Evolutionary conservation across 2,113 vertebrate genomes (phyloP).

Genomic region (Onychorhynchus coronatus): DNA sequence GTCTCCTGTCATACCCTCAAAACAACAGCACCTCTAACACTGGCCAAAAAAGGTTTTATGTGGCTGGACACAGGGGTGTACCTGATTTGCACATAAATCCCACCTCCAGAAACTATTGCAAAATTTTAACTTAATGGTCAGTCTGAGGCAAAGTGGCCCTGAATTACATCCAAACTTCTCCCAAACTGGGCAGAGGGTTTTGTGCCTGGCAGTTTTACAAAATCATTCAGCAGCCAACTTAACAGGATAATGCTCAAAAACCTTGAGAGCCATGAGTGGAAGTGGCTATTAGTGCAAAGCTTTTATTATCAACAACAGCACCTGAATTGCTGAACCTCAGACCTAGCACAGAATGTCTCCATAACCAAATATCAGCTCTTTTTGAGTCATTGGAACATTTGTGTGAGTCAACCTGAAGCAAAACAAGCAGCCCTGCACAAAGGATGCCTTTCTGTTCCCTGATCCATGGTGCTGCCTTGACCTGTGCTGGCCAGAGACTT

Average conservation of each 20-base stretch:
- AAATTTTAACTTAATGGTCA: background rate
- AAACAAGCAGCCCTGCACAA: background rate
- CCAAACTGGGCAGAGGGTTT: background rate
- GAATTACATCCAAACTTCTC: background rate
- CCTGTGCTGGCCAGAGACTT: background rate
- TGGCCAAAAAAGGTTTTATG: background rate
- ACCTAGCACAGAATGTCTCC: background rate
- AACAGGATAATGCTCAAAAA: background rate
- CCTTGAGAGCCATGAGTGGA: background rate
- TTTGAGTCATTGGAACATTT: constrained; percentile 46
- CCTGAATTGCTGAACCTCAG: background rate
- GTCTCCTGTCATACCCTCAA: background rate
- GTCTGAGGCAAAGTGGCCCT: background rate
- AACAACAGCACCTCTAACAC: background rate
- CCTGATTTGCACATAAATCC: background rate
- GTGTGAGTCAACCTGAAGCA: constrained; percentile 27
- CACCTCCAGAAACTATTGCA: background rate
- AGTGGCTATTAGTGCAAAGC: background rate
- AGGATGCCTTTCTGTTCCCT: background rate
- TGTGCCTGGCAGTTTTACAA: background rate
- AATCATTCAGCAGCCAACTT: background rate
- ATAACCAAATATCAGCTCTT: background rate
- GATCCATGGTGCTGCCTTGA: background rate
- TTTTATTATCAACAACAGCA: background rate
- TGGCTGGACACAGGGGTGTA: background rate